These are phyloP conservation scores for Syncerus caffer DNA, from an alignment of 2,797 vertebrate species.

Conservation along the genomic window DNA sequence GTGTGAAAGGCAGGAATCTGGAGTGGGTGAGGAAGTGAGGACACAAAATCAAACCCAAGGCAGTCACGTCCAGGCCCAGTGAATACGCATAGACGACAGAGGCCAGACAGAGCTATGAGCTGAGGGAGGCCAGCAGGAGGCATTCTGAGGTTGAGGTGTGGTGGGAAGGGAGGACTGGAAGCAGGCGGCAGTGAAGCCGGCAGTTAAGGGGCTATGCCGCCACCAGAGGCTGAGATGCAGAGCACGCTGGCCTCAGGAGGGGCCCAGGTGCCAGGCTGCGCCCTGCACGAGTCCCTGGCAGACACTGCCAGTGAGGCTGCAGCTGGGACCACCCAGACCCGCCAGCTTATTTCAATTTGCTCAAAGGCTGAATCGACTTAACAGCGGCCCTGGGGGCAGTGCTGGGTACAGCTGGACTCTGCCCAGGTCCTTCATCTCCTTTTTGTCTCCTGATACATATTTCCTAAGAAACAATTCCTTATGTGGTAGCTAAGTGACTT, in stretches of 20 bases:
- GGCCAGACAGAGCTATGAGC: neutral
- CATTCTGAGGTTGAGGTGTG: neutral
- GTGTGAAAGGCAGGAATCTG: neutral
- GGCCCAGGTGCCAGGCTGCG: too few relatives aligned
- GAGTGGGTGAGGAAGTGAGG: neutral
- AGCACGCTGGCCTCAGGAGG: too few relatives aligned
- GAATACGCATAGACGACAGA: neutral
- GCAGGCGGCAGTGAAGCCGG: neutral
- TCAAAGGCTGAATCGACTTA: neutral
- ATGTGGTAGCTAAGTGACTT: neutral
- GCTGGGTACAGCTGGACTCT: neutral
- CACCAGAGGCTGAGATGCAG: neutral
- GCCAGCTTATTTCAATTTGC: neutral
- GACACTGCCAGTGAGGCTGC: neutral
- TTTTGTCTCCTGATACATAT: neutral
- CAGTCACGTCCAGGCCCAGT: neutral
- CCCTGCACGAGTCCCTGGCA: accelerated
- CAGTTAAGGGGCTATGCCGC: neutral
- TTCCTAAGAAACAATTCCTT: neutral
- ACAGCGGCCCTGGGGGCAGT: accelerated
- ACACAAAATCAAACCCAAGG: neutral
- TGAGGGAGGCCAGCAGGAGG: neutral
- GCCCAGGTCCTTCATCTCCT: neutral
- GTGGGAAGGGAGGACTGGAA: neutral
- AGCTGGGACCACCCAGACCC: accelerated